Base-by-base conservation (phyloP, 2,888 invertebrate species). In the Cacoxenus indagator region DNA sequence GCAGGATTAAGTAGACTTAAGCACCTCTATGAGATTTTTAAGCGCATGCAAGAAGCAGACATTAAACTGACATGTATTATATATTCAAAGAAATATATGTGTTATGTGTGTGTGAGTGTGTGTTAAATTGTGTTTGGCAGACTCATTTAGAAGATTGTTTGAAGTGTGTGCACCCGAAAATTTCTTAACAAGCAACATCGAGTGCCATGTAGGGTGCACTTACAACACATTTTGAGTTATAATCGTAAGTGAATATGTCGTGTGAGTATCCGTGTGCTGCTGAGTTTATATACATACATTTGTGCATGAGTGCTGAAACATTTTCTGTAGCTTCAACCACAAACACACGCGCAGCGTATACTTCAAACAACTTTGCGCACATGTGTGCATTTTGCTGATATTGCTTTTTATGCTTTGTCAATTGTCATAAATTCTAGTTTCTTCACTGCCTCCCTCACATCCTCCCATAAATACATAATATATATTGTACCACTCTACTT, bases 1-100 rank as follows among this genome's bases (percentile, higher is more conserved):
- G 79, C 78, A 69, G 81, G 81, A 81, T 83, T 81, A 77, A 77
- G 71, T 72, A 70, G 67, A 75, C 79, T 81, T 79, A 76, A 72
- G 68, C 72, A 75, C 75, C 75, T 77, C 80, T 69, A 70, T 75
- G 76, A 73, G 73, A 76, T 69, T 75, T 71, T 73, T 75, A 74
- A 76, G 68, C 65, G 57, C 48, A 43, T 57, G 65, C 65, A 54
- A 22, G 54, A 65, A 54, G 3, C 27, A 57, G 17, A 29, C 27
- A 54, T 37, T 37, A 37, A 37, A 37, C 37, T 11, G 37, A 37
- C 9, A 37, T 14, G 14, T 37, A 37, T 27, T n/a, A n/a, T 55
- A 24, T 5, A 11, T 31, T 0, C 59, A 14, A 4, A 37, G 8
- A 61, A 31, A 14, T 61, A n/a, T 61, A 8, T 19, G 22, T 26